Conservation (phyloP, 2,113 vertebrate genomes). For the Phainopepla nitens region DNA sequence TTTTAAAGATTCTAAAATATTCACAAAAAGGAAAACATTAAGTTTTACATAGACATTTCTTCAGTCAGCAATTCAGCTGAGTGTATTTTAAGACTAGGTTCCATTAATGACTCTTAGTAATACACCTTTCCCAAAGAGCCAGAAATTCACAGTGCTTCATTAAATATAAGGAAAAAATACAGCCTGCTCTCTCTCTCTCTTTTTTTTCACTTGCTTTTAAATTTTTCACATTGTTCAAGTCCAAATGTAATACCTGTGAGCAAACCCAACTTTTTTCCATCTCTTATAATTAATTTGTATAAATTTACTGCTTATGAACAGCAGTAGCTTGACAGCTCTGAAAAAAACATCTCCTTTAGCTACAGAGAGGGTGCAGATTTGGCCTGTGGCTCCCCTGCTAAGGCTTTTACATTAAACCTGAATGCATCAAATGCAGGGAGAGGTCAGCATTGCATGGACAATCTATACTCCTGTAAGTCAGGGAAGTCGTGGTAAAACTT, state of each 20-base stretch:
- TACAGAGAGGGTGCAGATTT: not conserved
- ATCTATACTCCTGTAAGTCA: not conserved
- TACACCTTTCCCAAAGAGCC: conserved; percentile 52
- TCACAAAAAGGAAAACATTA: conserved; percentile 56
- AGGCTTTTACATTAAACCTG: not conserved
- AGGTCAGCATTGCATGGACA: not conserved
- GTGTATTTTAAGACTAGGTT: conserved; percentile 49
- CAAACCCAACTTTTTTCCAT: conserved; percentile 14
- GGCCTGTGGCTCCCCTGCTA: not conserved
- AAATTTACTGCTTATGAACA: conserved; percentile 20
- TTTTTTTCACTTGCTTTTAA: conserved; percentile 13
- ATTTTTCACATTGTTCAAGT: conserved; percentile 46
- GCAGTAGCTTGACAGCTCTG: conserved; percentile 21
- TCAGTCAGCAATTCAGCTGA: conserved; percentile 34
- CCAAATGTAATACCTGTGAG: conserved; percentile 15
- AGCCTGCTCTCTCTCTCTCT: not conserved
- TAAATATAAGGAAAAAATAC: conserved; percentile 41
- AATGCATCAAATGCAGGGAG: not conserved
- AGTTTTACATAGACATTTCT: conserved; percentile 41
- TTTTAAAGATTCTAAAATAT: conserved; percentile 58
- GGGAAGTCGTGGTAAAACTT: not conserved
- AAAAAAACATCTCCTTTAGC: not conserved
- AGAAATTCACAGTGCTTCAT: conserved; percentile 50
- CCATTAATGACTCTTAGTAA: conserved; percentile 59
- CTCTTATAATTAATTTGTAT: conserved; percentile 43